These are phyloP conservation scores for Rhabdophis nuchalis DNA, from an alignment of 2,797 vertebrate genomes.

Conservation along the genomic window DNA sequence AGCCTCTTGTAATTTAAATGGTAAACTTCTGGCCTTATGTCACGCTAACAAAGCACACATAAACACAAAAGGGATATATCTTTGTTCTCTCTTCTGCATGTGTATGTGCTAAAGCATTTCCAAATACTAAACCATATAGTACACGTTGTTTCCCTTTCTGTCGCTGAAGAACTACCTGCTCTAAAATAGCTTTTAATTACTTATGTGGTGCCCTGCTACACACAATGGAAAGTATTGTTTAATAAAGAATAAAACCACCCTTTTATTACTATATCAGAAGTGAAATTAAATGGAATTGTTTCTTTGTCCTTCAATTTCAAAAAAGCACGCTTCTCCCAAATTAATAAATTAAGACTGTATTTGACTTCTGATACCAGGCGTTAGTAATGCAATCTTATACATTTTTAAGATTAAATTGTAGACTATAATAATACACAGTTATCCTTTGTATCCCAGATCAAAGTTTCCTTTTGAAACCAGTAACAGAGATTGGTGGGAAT, in stretches of 20 bases:
- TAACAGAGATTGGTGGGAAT: conserved; percentile 57
- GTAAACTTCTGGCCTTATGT: conserved; percentile 44
- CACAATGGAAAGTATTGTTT: conserved; percentile 22
- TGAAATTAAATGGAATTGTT: conserved; percentile 32
- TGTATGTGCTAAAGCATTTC: conserved; percentile 29
- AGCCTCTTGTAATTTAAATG: conserved; percentile 58
- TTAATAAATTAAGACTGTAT: conserved; percentile 27
- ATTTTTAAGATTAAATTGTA: conserved; percentile 62
- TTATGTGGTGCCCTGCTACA: conserved; percentile 18
- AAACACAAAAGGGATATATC: conserved; percentile 26
- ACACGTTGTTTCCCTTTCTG: not conserved
- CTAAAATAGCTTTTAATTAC: conserved; percentile 39
- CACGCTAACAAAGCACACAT: conserved; percentile 44
- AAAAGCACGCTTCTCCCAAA: not conserved
- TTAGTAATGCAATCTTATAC: conserved; percentile 46
- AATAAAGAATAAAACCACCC: conserved; percentile 16
- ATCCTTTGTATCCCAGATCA: conserved; percentile 47
- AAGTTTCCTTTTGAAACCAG: conserved; percentile 54
- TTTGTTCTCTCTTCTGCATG: conserved; percentile 32
- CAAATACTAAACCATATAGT: conserved; percentile 29
- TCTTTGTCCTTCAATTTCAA: conserved; percentile 22
- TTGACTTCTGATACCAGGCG: conserved; percentile 59
- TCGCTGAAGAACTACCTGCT: conserved; percentile 16
- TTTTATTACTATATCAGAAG: conserved; percentile 43
- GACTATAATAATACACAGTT: conserved; percentile 59